Base-by-base conservation (phyloP, 1,140 invertebrate genomes). In the Teleopsis dalmanni region DNA sequence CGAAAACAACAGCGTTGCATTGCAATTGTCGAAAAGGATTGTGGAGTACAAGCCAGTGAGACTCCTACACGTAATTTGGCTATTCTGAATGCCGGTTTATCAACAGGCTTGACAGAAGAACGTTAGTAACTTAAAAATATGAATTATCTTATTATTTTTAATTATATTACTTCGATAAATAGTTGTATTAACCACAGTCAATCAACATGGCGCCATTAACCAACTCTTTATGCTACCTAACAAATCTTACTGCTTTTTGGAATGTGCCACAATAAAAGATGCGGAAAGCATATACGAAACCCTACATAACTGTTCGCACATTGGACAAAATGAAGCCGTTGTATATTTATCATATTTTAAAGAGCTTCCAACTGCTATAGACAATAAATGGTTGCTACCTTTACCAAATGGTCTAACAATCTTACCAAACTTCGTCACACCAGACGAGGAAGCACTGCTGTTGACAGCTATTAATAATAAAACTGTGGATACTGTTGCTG, bases 201-300 rank as follows among this genome's bases (percentile, higher is more conserved):
- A 52, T 52, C 52, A 60, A 59, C 74, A 71, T 76, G 80, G 78
- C 34, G 19, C 38, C 36, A 63, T 79, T 27, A 71, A 73, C 54
- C 75, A 75, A 40, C 72, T 90, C 29, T 58, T 79, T 16, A 82
- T 91, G 80, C 54, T 84, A 43, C 75, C 78, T 13, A 75, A 75
- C 42, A 88, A 90, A 73, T 85, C 86, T 0, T 91, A 85, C 59
- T 81, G 81, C 42, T 88, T 90, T 72, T 55, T 91, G 2, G 68
- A 72, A 38, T 88, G 79, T 59, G 37, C 57, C 8, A 60, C 69
- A 2, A 16, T 71, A 3, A 51, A 71, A 11, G 72, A 77, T 53
- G 77, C 84, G 5, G 49, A 57, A 36, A 54, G 56, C 26, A 76
- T 81, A 11, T 80, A 74, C 51, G 47, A 72, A 8, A 62, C 70